Evolutionary conservation across 2,888 invertebrate species (phyloP).

Genomic region (Tachina lurida): DNA sequence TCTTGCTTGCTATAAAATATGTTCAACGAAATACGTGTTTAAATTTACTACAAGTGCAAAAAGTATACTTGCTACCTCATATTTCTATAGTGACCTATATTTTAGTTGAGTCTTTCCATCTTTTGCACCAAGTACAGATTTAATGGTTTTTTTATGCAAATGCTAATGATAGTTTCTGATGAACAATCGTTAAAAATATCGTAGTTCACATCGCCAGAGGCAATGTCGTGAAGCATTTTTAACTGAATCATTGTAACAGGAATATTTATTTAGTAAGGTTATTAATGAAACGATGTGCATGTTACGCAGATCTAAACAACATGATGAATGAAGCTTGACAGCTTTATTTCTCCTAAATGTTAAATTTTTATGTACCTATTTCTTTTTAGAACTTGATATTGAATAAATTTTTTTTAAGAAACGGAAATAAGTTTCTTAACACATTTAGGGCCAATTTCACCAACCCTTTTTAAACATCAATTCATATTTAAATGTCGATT

Average conservation of each 20-base stretch:
- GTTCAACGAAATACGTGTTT: constrained; percentile 37
- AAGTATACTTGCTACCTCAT: constrained; percentile 2
- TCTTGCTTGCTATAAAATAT: constrained; percentile 25
- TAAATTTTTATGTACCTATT: background rate
- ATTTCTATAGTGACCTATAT: constrained; percentile 63
- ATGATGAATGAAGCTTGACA: background rate
- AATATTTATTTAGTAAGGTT: constrained; percentile 38
- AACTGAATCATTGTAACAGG: constrained; percentile 45
- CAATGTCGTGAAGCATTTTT: constrained; percentile 21
- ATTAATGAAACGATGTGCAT: constrained; percentile 26
- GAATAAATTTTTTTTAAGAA: too few species aligned
- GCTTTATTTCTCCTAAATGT: constrained; percentile 1
- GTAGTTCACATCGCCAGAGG: constrained; percentile 17
- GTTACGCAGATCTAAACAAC: background rate
- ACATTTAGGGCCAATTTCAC: too few species aligned
- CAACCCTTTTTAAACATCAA: too few species aligned
- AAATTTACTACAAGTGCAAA: constrained; percentile 5
- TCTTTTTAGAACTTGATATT: too few species aligned
- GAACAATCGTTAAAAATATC: constrained; percentile 43
- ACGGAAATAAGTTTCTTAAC: too few species aligned
- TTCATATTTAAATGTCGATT: too few species aligned
- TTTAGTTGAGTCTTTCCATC: constrained; percentile 31
- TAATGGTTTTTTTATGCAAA: constrained; percentile 60
- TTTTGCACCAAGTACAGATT: constrained; percentile 49
- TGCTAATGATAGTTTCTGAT: constrained; percentile 61